Percentiles rank a stretch among this genome's conserved stretches.
phyloP scores from a whole-genome alignment of 1,140 invertebrate species.

The Argopecten irradians region DNA sequence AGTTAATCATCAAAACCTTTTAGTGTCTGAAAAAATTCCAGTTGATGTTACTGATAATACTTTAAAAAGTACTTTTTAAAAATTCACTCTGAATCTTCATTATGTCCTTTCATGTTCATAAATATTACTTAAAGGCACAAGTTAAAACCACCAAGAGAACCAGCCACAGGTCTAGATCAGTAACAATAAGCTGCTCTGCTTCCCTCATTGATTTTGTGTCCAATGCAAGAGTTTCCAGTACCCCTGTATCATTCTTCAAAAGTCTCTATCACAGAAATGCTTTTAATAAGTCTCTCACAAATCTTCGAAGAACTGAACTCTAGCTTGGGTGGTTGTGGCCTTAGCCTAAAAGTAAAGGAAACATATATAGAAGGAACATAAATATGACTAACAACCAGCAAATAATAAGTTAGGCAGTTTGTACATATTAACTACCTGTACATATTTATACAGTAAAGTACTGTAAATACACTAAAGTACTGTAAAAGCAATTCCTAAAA shows the following conservation, averaged over 20 bases:
- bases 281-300: conserved; percentile 80
- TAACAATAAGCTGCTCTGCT: not conserved
- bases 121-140: not conserved
- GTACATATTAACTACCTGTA: no score
- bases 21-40: no score
- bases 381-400: no score
- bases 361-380: conserved; percentile 19
- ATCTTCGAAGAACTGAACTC: conserved; percentile 97
- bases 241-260: not conserved
- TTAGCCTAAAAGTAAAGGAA: conserved; percentile 81
- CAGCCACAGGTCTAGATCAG: not conserved
- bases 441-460: no score
- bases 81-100: no score
- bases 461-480: no score
- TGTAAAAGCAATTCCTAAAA: no score
- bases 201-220: not conserved
- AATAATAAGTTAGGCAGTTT: no score
- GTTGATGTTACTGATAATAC: no score
- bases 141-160: not conserved
- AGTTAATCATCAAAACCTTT: no score
- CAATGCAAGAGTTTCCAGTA: not conserved
- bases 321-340: conserved; percentile 92
- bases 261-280: conserved; percentile 19
- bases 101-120: no score
- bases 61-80: no score